These are phyloP conservation scores for Cerastoderma edule DNA, from an alignment of 2,888 invertebrate species.

Conservation along the genomic window DNA sequence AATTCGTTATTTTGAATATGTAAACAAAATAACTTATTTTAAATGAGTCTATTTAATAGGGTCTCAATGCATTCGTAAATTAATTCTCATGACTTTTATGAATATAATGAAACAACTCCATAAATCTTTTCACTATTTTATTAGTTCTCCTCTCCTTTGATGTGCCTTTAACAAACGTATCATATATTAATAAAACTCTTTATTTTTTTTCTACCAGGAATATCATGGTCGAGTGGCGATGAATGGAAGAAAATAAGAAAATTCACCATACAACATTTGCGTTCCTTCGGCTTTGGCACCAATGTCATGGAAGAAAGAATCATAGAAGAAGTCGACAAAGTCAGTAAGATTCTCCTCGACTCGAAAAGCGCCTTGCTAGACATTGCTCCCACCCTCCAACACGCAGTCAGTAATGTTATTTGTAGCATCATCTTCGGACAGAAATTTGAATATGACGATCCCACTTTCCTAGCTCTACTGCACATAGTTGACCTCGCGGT, in stretches of 20 bases:
- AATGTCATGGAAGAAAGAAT: background rate
- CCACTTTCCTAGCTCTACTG: slow-evolving; percentile 36
- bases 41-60: no score
- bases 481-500: slow-evolving; percentile 34
- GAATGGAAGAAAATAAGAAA: background rate
- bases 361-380: background rate
- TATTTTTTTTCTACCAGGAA: no score
- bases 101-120: no score
- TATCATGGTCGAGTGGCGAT: background rate
- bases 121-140: no score
- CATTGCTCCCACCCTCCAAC: background rate
- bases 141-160: no score
- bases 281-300: background rate
- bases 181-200: no score
- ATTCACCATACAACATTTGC: background rate
- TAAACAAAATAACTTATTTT: no score
- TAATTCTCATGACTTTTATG: no score
- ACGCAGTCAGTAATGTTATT: slow-evolving; percentile 53
- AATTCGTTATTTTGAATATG: no score
- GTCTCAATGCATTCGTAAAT: no score
- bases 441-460: slow-evolving; percentile 59
- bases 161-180: no score
- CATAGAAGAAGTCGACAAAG: background rate
- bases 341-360: background rate
- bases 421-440: slow-evolving; percentile 63